Evolutionary conservation across 2,797 vertebrate species (phyloP), one percentile per base, ranked within the genome.

Genomic region (Danio aesculapii): DNA sequence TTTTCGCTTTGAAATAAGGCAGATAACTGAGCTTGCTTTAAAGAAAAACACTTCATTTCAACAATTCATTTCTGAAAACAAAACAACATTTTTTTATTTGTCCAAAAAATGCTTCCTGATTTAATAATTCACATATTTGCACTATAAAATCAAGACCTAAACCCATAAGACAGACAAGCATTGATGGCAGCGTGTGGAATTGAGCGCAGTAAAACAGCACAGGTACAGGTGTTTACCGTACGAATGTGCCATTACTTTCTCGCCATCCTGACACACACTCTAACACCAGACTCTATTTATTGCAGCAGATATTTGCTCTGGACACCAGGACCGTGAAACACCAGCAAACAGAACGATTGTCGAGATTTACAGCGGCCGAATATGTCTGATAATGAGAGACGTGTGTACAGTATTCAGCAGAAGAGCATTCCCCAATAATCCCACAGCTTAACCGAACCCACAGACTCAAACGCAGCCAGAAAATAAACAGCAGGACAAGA

Each of bases 381-480:
- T 30, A 53, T 63, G 47, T 21, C 68, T 70, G 50, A 73, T 75
- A 79, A 66, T 68, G 47, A 83, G 62, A 70, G 77, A 64, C 30
- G 14, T 57, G 63, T 80, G 78, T 59, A 68, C 50, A 83, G 55
- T 81, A 52, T 83, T 79, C 71, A 67, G 52, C 72, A 70, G 67
- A 49, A 72, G 75, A 71, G 72, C 52, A 81, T 79, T 79, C 62
- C 39, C 30, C 30, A 30, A 30, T 30, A 30, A 30, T 30, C 30
- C 30, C 30, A 30, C 30, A 30, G 30, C 30, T 30, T 30, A 30
- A 30, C 30, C 30, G 30, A 76, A 44, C 39, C 10, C 47, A 66
- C 74, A n/a, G 75, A 69, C 61, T 6, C 50, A 0, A n/a, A 12
- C 30, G 16, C 49, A 16, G 21, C 62, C 58, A 50, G 30, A 30